phyloP scores from a whole-genome alignment of 2,113 vertebrate genomes.

The Panurus biarmicus region DNA sequence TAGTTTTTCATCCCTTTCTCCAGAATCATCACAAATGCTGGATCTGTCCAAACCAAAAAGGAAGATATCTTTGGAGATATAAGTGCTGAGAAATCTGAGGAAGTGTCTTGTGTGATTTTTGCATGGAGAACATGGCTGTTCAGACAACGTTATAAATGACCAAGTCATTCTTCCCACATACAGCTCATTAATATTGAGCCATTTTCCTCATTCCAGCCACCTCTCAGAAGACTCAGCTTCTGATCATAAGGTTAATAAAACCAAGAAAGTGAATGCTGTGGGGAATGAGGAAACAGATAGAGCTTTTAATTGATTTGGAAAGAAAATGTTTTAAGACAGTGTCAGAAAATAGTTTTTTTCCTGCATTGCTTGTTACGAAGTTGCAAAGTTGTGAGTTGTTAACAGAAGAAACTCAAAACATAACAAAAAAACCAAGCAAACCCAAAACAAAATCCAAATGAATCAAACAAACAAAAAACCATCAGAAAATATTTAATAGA shows the following conservation, averaged over 20 bases:
- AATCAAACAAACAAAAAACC: not conserved
- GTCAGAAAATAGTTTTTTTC: not conserved
- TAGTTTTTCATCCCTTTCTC: slow-evolving; percentile 68
- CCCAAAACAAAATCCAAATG: not conserved
- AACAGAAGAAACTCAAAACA: not conserved
- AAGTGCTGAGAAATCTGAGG: not conserved
- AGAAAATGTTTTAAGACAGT: not conserved
- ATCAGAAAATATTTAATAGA: not conserved
- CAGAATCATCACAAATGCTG: slow-evolving; percentile 62
- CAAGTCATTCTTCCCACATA: not conserved
- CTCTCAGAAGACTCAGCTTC: not conserved
- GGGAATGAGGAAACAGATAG: not conserved
- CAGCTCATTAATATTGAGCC: not conserved
- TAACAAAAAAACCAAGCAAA: not conserved
- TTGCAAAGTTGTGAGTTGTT: not conserved
- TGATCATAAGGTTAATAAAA: not conserved
- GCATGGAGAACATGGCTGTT: not conserved
- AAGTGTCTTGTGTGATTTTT: not conserved
- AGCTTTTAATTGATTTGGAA: not conserved
- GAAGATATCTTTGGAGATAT: not conserved
- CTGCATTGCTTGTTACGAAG: not conserved
- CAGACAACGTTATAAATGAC: not conserved
- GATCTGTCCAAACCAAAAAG: slow-evolving; percentile 50
- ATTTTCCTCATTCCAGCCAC: not conserved
- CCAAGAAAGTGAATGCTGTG: not conserved